phyloP scores from a whole-genome alignment of 2,888 invertebrate genomes.

The Macrophya alboannulata region DNA sequence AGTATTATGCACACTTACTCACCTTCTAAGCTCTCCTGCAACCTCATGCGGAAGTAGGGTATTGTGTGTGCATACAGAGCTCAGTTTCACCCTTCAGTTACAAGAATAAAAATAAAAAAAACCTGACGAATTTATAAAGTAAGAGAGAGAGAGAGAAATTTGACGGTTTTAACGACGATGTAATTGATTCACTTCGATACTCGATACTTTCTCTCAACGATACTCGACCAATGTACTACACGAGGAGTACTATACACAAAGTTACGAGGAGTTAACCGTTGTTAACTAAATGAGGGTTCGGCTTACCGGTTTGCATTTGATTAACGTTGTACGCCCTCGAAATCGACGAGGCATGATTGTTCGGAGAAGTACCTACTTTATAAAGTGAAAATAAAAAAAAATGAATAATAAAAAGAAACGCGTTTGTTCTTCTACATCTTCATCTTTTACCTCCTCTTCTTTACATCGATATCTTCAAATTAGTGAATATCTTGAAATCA shows the following conservation, averaged over 20 bases:
- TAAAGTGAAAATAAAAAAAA: conserved; percentile 2
- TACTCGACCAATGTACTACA: conserved; percentile 18
- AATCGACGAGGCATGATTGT: conserved; percentile 8
- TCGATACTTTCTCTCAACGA: conserved; percentile 20
- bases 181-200: conserved; percentile 48
- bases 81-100: not conserved
- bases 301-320: conserved; percentile 44
- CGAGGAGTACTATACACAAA: not conserved
- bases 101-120: not conserved
- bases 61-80: not conserved
- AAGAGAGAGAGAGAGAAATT: not conserved
- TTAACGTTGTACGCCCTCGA: conserved; percentile 30
- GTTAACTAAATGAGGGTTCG: conserved; percentile 45
- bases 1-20: conserved; percentile 8
- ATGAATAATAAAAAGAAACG: conserved; percentile 6
- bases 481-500: conserved; percentile 16
- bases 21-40: conserved; percentile 2
- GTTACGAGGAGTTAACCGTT: conserved; percentile 47
- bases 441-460: not conserved
- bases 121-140: not conserved
- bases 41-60: not conserved
- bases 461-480: not conserved
- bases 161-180: not conserved
- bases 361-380: conserved; percentile 21
- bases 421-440: not conserved